A percentile compares a stretch with the other conserved stretches of the same genome.
These are phyloP conservation scores for Oenanthe oenanthe DNA, from an alignment of 2,113 vertebrate genomes.

Conservation along the genomic window DNA sequence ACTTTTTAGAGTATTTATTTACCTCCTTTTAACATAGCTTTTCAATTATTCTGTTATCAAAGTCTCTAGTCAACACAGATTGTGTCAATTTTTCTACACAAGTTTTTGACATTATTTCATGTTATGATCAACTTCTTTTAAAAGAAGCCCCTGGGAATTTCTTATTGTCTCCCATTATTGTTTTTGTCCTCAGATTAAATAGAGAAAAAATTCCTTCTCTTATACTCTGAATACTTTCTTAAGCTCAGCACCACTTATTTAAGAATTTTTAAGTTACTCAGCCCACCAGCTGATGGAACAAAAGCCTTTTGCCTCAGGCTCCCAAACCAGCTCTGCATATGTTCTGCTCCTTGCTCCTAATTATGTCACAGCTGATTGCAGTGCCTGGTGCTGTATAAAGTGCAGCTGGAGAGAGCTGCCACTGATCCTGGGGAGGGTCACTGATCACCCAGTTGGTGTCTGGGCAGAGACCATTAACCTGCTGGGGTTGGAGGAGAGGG, in stretches of 20 bases:
- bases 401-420: neutral
- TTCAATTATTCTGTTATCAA: neutral
- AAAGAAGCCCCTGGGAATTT: neutral
- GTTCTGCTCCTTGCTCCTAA: neutral
- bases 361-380: neutral
- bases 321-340: neutral
- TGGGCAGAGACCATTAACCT: neutral
- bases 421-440: neutral
- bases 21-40: neutral
- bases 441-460: neutral
- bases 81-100: neutral
- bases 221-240: neutral
- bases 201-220: neutral
- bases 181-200: neutral
- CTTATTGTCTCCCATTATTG: neutral
- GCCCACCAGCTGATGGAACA: neutral
- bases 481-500: neutral
- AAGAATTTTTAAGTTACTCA: neutral
- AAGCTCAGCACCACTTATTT: neutral
- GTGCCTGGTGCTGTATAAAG: neutral
- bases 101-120: neutral
- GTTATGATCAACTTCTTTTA: neutral
- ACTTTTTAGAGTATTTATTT: neutral
- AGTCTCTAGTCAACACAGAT: neutral
- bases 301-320: neutral